Evolutionary conservation across 2,797 vertebrate species (phyloP), one percentile per base, ranked within the genome.

Genomic region (Nannoperca australis): DNA sequence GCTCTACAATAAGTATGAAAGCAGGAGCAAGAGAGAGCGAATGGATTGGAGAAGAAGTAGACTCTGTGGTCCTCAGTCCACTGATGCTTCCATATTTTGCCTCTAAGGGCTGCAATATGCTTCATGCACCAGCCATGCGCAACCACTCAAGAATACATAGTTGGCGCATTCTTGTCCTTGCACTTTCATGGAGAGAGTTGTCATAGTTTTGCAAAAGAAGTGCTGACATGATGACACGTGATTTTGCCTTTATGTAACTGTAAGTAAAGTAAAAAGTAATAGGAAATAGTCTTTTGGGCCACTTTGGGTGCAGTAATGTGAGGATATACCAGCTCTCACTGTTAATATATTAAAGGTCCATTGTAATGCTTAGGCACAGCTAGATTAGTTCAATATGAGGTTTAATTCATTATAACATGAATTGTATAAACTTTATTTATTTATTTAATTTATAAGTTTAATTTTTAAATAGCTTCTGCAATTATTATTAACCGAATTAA

Each of bases 31-130:
- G 24, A 72, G 51, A 45, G n/a, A 49, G 11, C 34, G 27, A 32
- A 15, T 54, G 70, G 17, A 30, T n/a, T 12, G 34, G 17, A 63
- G 68, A 73, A 83, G 54, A 78, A 65, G 70, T 36, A 78, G n/a
- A 9, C 51, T 74, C 36, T 69, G 40, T 78, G 34, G 36, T 56
- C 64, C 27, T 78, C 59, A 61, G 58, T 54, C 56, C 27, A 63
- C 47, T 44, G 56, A 77, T 9, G 0, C 49, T 45, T 20, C 59
- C 14, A 55, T 63, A 53, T 40, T 76, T 79, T 59, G 42, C 45
- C 32, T 73, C 42, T 38, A 22, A 76, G 60, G 51, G 62, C 58
- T 68, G 47, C 24, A 81, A 49, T 66, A 44, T 60, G 38, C 61
- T 78, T 81, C 50, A 65, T 4, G 34, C 70, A 58, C 44, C 56